Conservation (phyloP, 2,113 vertebrate species). For the Podarcis raffonei region DNA sequence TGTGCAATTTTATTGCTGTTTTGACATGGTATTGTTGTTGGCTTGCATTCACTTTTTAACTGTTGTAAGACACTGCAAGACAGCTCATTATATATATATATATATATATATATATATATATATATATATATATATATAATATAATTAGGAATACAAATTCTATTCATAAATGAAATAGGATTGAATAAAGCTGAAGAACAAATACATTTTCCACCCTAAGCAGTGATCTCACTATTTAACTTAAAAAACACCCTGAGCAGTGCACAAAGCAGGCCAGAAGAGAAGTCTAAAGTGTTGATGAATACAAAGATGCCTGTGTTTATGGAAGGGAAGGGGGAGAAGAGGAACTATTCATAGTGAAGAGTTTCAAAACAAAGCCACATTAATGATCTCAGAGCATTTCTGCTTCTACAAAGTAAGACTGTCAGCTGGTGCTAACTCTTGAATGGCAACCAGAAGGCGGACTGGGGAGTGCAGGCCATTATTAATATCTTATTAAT, state of each 20-base stretch:
- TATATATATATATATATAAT: background rate
- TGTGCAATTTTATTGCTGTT: background rate
- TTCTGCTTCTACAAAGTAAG: background rate
- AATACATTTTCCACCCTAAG: conserved; percentile 40
- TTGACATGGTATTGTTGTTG: background rate
- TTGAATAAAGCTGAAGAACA: conserved; percentile 24
- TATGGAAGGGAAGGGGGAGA: conserved; percentile 16
- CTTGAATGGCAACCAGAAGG: background rate
- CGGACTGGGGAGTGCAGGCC: background rate
- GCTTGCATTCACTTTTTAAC: background rate
- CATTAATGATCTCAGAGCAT: background rate
- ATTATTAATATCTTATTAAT: background rate
- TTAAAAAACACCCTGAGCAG: conserved; percentile 7
- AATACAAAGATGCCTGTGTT: conserved; percentile 26
- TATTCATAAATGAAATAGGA: conserved; percentile 5
- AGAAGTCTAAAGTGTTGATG: background rate
- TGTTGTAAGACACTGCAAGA: background rate
- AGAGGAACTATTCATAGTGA: conserved; percentile 5
- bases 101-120: no score
- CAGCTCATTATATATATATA: background rate
- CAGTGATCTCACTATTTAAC: conserved; percentile 12
- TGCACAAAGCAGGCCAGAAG: conserved; percentile 33
- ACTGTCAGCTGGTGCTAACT: background rate
- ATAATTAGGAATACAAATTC: background rate
- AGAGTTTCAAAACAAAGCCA: background rate